A percentile compares a stretch with the other conserved stretches of the same genome.
These are phyloP conservation scores for Oryzias curvinotus DNA, from an alignment of 2,113 vertebrate genomes.

Conservation along the genomic window DNA sequence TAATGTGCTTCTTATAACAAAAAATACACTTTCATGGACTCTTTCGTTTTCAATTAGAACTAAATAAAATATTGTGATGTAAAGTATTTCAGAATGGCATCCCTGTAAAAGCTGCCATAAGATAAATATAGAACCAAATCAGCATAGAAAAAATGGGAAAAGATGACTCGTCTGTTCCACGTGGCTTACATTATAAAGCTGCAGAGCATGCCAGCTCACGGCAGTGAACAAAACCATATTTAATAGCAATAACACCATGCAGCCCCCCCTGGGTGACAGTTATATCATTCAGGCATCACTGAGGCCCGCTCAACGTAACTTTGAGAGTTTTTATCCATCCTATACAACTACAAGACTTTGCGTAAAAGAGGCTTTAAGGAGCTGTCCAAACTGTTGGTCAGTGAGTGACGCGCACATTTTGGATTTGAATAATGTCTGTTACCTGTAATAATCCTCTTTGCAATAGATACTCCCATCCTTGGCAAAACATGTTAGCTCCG, in stretches of 20 bases:
- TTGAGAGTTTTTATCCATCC: no score
- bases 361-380: no score
- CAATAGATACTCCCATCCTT: constrained; percentile 99
- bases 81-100: no score
- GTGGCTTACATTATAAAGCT: constrained; percentile 8
- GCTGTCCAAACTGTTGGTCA: no score
- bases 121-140: no score
- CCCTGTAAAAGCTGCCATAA: no score
- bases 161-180: neutral
- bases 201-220: neutral
- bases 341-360: no score
- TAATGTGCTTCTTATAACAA: no score
- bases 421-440: constrained; percentile 52
- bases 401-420: no score
- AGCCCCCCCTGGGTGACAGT: constrained; percentile 9
- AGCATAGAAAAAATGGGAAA: neutral
- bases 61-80: no score
- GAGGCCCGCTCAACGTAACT: neutral
- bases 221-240: neutral
- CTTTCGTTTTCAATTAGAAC: no score
- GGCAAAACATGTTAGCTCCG: constrained; percentile 98
- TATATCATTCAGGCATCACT: constrained; percentile 13
- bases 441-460: constrained; percentile 99
- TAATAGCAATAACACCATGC: constrained; percentile 9
- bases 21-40: no score